Base-by-base conservation (phyloP, 2,797 vertebrate genomes). In the Enteromius viviparus region DNA sequence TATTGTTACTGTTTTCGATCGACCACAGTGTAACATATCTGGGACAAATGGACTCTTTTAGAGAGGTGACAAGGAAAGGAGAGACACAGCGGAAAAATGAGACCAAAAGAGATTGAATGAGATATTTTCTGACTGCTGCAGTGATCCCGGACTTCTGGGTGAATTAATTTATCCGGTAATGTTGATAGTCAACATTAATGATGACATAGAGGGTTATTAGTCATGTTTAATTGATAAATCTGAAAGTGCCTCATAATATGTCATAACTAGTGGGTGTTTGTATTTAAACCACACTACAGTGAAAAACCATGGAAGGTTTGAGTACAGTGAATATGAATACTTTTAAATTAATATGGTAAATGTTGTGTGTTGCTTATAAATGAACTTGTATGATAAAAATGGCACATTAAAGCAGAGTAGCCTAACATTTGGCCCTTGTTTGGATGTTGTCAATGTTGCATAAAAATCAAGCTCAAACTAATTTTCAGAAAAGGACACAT, bases 61-160 rank as follows among this genome's bases (percentile, higher is more conserved):
- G 78, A 66, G 45, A 19, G 15, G n/a, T 58, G 19, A n/a, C 34
- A 14, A 70, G 69, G 65, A 80, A 69, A 69, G 21, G 21, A 55
- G 15, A 51, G 65, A 71, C n/a, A 37, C 19, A 68, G 19, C 29
- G 15, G 47, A 32, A 70, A 69, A 71, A 17, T 42, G 34, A 80
- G 78, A 80, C 34, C 0, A 29, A 47, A 34, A 58, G 34, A 58
- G 17, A 80, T 42, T 51, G 51, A 70, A 55, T 2, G 4, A 3
- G 49, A 79, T 79, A 60, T n/a, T 76, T 76, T 75, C 51, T 75
- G 21, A 55, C 51, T 75, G 29, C 34, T 26, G 26, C 40, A 32
- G 26, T 78, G 23, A 65, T 49, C 19, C 42, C 21, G 76, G 58
- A 32, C 21, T 40, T 9, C 2, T 58, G 53, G 37, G 17, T 64